Base-by-base conservation (phyloP, 2,113 vertebrate species). In the Triplophysa dalaica region DNA sequence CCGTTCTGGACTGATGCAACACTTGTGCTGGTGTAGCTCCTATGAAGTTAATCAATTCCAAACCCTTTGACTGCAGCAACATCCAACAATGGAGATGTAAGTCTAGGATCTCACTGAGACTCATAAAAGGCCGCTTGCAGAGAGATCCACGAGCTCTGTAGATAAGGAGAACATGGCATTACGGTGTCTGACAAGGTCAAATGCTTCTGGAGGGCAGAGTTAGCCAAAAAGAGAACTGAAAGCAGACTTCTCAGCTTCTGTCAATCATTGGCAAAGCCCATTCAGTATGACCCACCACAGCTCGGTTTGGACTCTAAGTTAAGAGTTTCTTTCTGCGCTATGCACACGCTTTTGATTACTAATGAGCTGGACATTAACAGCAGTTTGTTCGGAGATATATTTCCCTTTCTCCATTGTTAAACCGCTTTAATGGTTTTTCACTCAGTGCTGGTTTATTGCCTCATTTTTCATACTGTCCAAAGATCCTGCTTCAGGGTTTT, bases 161-260 rank as follows among this genome's bases (percentile, higher is more conserved):
- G 77, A 80, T 74, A 62, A 60, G 63, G 64, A 72, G 65, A 61
- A 83, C 64, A 50, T 56, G 14, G 38, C 61, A 60, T n/a, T 66
- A 67, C 75, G 66, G 43, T 11, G 19, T 41, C 43, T 62, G 58
- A 64, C 69, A 81, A 80, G 79, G 79, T 83, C 81, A 79, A 84
- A 26, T 29, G 70, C 70, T 70, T 62, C 48, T 54, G 38, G 65
- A 84, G 78, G 77, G 77, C 68, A 43, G 66, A 41, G n/a, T 62
- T 62, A 77, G 70, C 81, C 75, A 81, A 45, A 75, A 61, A 17
- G 21, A 75, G 70, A 70, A 19, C 45, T 54, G 61, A 54, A 13
- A 67, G 16, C 60, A 26, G 22, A 67, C 63, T 24, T 61, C 52
- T 24, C 67, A 70, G 38, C 24, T 50, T 50, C 26, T 33, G 21